Percentiles rank a stretch among this genome's conserved stretches.
These are phyloP conservation scores for Drosophila nikananu DNA, from an alignment of 1,140 invertebrate genomes.

Conservation along the genomic window DNA sequence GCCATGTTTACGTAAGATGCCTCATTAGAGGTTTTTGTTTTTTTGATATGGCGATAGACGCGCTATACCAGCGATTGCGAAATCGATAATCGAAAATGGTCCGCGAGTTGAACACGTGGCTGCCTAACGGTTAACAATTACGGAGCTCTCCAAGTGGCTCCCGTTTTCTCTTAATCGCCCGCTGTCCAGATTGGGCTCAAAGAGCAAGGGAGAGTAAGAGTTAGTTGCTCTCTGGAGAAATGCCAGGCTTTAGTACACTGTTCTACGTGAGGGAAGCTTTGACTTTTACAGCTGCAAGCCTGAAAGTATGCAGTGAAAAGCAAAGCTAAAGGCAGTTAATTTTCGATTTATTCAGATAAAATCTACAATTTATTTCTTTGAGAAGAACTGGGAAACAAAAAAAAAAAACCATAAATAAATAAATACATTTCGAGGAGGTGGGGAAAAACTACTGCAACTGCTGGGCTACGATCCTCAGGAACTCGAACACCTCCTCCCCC, in stretches of 20 bases:
- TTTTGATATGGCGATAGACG: slow-evolving; percentile 6
- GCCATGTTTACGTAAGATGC: slow-evolving; percentile 45
- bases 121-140: neutral
- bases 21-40: neutral
- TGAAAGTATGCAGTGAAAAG: slow-evolving; percentile 1
- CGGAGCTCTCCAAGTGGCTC: neutral
- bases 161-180: neutral
- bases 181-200: neutral
- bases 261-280: slow-evolving; percentile 1
- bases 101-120: slow-evolving; percentile 5
- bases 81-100: slow-evolving; percentile 24
- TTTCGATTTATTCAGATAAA: neutral
- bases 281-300: neutral
- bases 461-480: slow-evolving; percentile 89
- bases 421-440: neutral
- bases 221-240: slow-evolving; percentile 6
- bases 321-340: neutral
- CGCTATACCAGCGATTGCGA: slow-evolving; percentile 19
- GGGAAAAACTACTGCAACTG: slow-evolving; percentile 45
- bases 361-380: neutral
- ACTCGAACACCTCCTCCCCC: slow-evolving; percentile 92
- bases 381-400: neutral
- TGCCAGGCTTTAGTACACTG: neutral
- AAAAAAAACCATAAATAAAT: slow-evolving; percentile 7
- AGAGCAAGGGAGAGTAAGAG: neutral